These are phyloP conservation scores for Eristalinus sepulchralis DNA, from an alignment of 2,888 invertebrate species.

Conservation along the genomic window DNA sequence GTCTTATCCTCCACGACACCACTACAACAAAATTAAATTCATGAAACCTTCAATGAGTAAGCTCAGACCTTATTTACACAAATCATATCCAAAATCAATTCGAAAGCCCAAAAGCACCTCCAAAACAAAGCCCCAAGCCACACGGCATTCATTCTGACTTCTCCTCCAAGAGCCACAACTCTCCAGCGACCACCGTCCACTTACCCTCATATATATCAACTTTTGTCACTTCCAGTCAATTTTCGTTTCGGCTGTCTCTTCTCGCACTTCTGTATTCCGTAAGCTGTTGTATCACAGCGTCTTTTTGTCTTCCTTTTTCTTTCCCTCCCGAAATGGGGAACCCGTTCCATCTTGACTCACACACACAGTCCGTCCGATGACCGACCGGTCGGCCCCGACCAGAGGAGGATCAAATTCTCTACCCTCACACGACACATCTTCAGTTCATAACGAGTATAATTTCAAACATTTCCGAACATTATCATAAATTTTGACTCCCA, in stretches of 20 bases:
- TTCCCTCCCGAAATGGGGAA: no score
- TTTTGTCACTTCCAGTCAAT: conserved; percentile 69
- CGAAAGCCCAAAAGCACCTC: not conserved
- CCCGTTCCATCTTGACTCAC: conserved; percentile 40
- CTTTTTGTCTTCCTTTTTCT: no score
- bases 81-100: not conserved
- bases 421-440: conserved; percentile 31
- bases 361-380: conserved; percentile 48
- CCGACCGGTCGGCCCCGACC: conserved; percentile 7
- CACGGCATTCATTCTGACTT: conserved; percentile 49
- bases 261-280: conserved; percentile 72
- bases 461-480: conserved; percentile 70
- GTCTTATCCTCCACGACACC: no score
- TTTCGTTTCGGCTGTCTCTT: conserved; percentile 69
- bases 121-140: conserved; percentile 39
- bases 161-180: conserved; percentile 2
- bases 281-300: conserved; percentile 49
- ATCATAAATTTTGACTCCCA: conserved; percentile 68
- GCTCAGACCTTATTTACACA: no score
- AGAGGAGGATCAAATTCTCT: conserved; percentile 58
- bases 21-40: no score
- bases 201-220: conserved; percentile 65
- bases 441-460: conserved; percentile 71
- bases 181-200: conserved; percentile 37
- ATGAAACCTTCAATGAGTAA: no score